These are phyloP conservation scores for Chionis minor DNA, from an alignment of 2,113 vertebrate species.

Conservation along the genomic window DNA sequence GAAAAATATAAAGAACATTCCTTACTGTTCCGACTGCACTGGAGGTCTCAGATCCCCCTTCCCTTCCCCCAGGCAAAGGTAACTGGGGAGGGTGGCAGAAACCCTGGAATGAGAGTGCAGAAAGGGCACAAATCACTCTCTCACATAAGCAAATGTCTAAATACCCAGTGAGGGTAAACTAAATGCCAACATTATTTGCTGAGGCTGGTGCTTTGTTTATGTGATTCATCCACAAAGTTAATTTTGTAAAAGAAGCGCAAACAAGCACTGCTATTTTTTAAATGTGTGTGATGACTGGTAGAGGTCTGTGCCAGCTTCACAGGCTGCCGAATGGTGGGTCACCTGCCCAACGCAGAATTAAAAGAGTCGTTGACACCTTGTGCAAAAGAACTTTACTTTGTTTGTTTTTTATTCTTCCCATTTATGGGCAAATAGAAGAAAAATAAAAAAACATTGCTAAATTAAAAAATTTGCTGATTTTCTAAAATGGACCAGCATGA, in stretches of 20 bases:
- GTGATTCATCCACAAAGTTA: not conserved
- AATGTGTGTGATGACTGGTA: not conserved
- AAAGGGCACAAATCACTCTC: not conserved
- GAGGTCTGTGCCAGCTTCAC: not conserved
- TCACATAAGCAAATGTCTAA: not conserved
- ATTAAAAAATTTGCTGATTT: not conserved
- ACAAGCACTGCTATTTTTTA: not conserved
- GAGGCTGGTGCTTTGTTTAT: not conserved
- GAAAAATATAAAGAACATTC: not conserved
- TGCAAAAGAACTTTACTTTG: not conserved
- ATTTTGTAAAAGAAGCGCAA: not conserved
- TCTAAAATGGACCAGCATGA: not conserved
- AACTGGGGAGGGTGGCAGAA: not conserved
- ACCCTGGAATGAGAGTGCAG: fast-evolving
- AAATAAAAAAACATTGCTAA: not conserved
- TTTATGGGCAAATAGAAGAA: not conserved
- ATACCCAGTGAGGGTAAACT: not conserved
- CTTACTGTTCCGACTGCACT: not conserved
- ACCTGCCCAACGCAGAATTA: not conserved
- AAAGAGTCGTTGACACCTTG: not conserved
- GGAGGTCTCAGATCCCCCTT: not conserved
- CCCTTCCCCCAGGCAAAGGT: not conserved
- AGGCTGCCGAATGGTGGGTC: not conserved
- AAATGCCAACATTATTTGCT: not conserved
- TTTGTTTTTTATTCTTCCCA: not conserved